A percentile compares a stretch with the other conserved stretches of the same genome.
Conservation (phyloP, 2,797 vertebrate genomes). For the Diplodus puntazzo region DNA sequence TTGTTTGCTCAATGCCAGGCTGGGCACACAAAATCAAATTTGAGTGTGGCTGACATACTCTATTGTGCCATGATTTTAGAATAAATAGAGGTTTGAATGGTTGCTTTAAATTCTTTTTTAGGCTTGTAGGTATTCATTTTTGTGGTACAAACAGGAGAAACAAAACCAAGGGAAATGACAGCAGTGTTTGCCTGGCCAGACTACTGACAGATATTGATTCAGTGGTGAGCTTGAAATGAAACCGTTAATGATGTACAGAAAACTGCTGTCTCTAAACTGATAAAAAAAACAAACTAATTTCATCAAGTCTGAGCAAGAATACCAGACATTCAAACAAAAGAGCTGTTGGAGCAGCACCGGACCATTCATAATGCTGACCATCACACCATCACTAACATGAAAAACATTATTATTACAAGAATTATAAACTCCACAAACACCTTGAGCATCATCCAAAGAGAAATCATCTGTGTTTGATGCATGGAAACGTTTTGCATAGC, state of each 20-base stretch:
- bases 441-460: neutral
- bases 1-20: slow-evolving; percentile 47
- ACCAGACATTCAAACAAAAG: neutral
- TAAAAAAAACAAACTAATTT: no score
- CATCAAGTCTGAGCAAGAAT: neutral
- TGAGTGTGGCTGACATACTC: slow-evolving; percentile 24
- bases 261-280: no score
- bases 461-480: neutral
- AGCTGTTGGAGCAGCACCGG: neutral
- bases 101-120: slow-evolving; percentile 37
- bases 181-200: slow-evolving; percentile 1
- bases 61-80: slow-evolving; percentile 46
- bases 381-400: neutral
- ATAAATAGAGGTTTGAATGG: slow-evolving; percentile 54
- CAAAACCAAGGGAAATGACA: neutral
- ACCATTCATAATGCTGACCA: neutral
- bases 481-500: neutral
- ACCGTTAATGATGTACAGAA: neutral
- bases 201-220: slow-evolving; percentile 9
- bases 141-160: slow-evolving; percentile 25
- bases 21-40: slow-evolving; percentile 29
- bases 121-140: slow-evolving; percentile 35
- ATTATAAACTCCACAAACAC: neutral
- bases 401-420: neutral
- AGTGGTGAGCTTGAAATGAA: slow-evolving; percentile 4